Percentiles rank a stretch among this genome's conserved stretches.
phyloP scores from a whole-genome alignment of 2,888 invertebrate species.

The Eurytoma californica region DNA sequence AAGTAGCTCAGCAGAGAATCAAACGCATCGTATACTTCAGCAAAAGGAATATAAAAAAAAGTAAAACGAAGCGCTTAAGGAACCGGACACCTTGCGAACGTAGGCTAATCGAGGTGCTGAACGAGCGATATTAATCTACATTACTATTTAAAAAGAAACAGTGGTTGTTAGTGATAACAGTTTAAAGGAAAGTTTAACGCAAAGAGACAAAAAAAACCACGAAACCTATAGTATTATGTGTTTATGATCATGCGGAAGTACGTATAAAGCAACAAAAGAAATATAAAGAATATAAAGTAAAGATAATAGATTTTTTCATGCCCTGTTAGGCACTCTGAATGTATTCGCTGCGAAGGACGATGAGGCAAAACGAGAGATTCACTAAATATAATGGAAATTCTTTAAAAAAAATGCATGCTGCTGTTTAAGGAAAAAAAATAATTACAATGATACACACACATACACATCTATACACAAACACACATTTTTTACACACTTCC shows the following conservation, averaged over 20 bases:
- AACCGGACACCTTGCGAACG: slow-evolving; percentile 51
- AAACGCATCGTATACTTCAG: slow-evolving; percentile 65
- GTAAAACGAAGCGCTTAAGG: slow-evolving; percentile 48
- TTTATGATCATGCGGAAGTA: slow-evolving; percentile 45
- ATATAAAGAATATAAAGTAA: slow-evolving; percentile 39
- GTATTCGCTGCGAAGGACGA: slow-evolving; percentile 55
- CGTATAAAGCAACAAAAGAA: slow-evolving; percentile 15
- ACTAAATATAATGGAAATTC: slow-evolving; percentile 43
- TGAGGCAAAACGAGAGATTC: slow-evolving; percentile 30
- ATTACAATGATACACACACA: slow-evolving; percentile 50
- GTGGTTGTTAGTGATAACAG: slow-evolving; percentile 35
- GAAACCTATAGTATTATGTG: slow-evolving; percentile 54
- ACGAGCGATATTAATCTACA: slow-evolving; percentile 42
- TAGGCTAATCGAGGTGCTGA: slow-evolving; percentile 51
- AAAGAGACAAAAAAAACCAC: slow-evolving; percentile 46
- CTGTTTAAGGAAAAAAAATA: slow-evolving; percentile 44
- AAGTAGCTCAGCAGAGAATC: slow-evolving; percentile 69
- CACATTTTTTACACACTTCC: slow-evolving; percentile 33
- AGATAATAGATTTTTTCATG: slow-evolving; percentile 55
- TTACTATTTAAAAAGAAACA: slow-evolving; percentile 26
- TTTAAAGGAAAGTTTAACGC: slow-evolving; percentile 24
- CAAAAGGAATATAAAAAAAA: slow-evolving; percentile 53
- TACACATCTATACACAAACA: slow-evolving; percentile 8
- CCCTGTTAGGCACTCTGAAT: slow-evolving; percentile 41
- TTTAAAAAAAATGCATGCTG: slow-evolving; percentile 54